Evolutionary conservation across 2,113 vertebrate genomes (phyloP).

Genomic region (Lasiurus cinereus): DNA sequence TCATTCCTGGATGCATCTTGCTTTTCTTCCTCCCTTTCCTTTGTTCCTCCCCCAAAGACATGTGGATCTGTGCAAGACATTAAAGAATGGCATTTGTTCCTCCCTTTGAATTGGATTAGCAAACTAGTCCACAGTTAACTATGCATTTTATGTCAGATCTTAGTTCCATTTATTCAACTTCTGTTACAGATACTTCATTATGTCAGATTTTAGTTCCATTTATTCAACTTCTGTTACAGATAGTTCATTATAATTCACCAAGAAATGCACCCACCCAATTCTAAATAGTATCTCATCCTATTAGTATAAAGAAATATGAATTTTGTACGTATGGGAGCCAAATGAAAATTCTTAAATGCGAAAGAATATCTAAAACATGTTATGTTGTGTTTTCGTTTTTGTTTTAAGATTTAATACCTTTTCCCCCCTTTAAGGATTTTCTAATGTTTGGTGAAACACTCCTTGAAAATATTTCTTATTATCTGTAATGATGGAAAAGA

Average conservation of each 20-base stretch:
- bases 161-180: neutral
- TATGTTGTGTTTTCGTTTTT: neutral
- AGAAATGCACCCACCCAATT: neutral
- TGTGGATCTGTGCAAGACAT: neutral
- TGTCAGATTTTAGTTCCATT: neutral
- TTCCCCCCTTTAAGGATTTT: neutral
- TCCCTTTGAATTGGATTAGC: neutral
- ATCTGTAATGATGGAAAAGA: neutral
- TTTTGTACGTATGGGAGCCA: neutral
- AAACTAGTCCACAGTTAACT: neutral
- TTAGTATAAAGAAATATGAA: neutral
- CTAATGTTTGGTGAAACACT: neutral
- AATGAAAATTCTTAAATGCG: neutral
- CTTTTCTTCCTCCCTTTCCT: neutral
- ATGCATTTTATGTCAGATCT: neutral
- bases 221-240: neutral
- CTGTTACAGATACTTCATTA: neutral
- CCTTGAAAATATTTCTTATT: constrained; percentile 22
- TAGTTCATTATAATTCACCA: neutral
- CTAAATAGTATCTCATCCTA: neutral
- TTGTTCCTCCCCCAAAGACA: neutral
- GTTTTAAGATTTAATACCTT: neutral
- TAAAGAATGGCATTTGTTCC: neutral
- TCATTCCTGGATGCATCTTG: neutral
- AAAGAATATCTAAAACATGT: constrained; percentile 7